Evolutionary conservation across 2,888 invertebrate species (phyloP).

Genomic region (Tholera decimalis): DNA sequence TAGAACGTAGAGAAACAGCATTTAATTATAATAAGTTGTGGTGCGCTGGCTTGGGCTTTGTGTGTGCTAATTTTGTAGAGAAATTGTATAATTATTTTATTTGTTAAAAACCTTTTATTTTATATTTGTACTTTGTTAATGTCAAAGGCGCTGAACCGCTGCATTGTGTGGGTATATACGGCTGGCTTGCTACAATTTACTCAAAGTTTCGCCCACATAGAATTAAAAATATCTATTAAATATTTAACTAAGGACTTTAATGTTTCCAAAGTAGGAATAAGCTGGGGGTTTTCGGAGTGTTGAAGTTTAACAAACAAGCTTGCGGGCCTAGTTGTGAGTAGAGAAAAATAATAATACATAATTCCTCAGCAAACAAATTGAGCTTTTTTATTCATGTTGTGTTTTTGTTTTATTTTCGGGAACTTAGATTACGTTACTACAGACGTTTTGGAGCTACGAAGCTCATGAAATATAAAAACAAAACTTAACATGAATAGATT

Average conservation of each 20-base stretch:
- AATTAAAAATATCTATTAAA: slow-evolving; percentile 31
- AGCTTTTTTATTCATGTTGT: slow-evolving; percentile 1
- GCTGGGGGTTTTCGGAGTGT: slow-evolving; percentile 2
- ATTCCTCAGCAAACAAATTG: neutral
- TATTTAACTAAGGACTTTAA: slow-evolving; percentile 12
- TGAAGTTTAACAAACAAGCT: slow-evolving; percentile 16
- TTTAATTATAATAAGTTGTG: neutral
- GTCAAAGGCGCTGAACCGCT: slow-evolving; percentile 33
- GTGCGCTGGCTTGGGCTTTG: neutral
- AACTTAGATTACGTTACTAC: slow-evolving; percentile 12
- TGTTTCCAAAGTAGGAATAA: slow-evolving; percentile 13
- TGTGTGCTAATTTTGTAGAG: slow-evolving; percentile 3
- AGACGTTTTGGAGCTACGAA: neutral
- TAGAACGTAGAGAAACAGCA: neutral
- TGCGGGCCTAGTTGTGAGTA: neutral
- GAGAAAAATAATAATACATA: slow-evolving; percentile 1
- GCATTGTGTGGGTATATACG: slow-evolving; percentile 13
- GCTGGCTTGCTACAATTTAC: slow-evolving; percentile 8
- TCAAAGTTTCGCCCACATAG: slow-evolving; percentile 36
- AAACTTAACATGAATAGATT: neutral
- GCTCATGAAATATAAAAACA: neutral
- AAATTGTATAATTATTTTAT: neutral
- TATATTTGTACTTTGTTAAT: slow-evolving; percentile 29
- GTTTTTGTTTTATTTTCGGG: neutral
- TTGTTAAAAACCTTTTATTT: slow-evolving; percentile 25